Conservation (phyloP, 1,140 invertebrate genomes). For the Platyscapa corneri region DNA sequence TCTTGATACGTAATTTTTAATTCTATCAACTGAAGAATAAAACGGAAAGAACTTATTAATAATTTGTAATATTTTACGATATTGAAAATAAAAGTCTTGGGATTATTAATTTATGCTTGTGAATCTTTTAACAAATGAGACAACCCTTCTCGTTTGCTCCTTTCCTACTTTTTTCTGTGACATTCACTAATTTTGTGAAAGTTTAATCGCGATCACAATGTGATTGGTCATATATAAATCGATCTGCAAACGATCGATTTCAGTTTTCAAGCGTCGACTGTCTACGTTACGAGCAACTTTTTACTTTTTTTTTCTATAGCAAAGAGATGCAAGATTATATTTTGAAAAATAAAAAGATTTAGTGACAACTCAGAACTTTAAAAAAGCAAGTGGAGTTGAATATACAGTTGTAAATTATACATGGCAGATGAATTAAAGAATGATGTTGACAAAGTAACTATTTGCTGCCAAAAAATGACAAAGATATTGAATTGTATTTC, state of each 20-base stretch:
- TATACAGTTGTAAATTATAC: constrained; percentile 58
- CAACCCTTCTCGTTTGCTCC: constrained; percentile 50
- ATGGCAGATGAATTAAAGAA: constrained; percentile 32
- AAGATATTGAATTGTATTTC: constrained; percentile 61
- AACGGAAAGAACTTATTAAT: constrained; percentile 15
- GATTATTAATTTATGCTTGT: constrained; percentile 30
- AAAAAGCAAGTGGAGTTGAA: constrained; percentile 56
- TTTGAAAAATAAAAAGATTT: constrained; percentile 55
- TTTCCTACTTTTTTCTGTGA: constrained; percentile 58
- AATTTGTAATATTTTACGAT: constrained; percentile 37
- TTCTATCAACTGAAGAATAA: constrained; percentile 28
- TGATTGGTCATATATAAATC: constrained; percentile 29
- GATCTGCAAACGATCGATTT: constrained; percentile 20
- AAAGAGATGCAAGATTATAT: constrained; percentile 63
- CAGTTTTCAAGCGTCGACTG: constrained; percentile 38
- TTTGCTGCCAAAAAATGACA: constrained; percentile 53
- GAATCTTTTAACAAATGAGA: constrained; percentile 30
- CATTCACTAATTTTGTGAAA: constrained; percentile 54
- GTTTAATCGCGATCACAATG: not conserved
- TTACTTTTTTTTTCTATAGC: constrained; percentile 37
- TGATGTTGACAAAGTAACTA: constrained; percentile 40
- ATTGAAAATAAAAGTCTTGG: constrained; percentile 49
- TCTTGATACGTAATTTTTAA: constrained; percentile 51
- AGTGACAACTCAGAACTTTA: constrained; percentile 58
- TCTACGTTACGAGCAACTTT: constrained; percentile 40